Conservation (phyloP, 2,888 invertebrate species). For the Scelioninae gen. 2 region DNA sequence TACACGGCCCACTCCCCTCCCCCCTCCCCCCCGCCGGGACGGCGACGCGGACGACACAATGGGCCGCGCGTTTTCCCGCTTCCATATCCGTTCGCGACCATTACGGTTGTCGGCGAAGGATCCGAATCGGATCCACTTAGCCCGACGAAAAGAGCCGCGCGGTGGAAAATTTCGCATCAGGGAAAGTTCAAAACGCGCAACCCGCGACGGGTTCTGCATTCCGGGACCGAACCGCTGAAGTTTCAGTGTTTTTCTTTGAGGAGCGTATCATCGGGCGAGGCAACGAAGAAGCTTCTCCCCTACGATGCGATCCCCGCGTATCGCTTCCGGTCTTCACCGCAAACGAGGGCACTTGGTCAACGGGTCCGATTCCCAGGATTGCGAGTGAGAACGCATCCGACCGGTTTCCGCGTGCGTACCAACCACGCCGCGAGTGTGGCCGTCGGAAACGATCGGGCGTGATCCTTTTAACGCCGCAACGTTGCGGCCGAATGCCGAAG, state of each 20-base stretch:
- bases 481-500: slow-evolving; percentile 41
- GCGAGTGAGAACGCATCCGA: slow-evolving; percentile 71
- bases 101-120: slow-evolving; percentile 13
- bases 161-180: slow-evolving; percentile 47
- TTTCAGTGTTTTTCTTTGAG: slow-evolving; percentile 55
- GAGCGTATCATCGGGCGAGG: slow-evolving; percentile 44
- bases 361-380: slow-evolving; percentile 72
- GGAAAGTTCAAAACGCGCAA: slow-evolving; percentile 53
- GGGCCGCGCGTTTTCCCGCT: slow-evolving; percentile 1
- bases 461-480: slow-evolving; percentile 53
- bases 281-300: slow-evolving; percentile 57
- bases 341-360: slow-evolving; percentile 75
- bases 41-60: slow-evolving; percentile 15
- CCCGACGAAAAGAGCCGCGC: no score
- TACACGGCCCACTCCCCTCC: neutral
- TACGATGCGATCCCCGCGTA: slow-evolving; percentile 62
- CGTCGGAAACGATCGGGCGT: slow-evolving; percentile 42
- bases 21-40: slow-evolving; percentile 3
- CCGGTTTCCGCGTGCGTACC: slow-evolving; percentile 63
- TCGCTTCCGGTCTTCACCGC: slow-evolving; percentile 72
- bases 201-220: slow-evolving; percentile 51
- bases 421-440: slow-evolving; percentile 52
- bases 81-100: slow-evolving; percentile 2
- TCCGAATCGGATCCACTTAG: no score
- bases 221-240: slow-evolving; percentile 43